A percentile compares a stretch with the other conserved stretches of the same genome.
Evolutionary conservation across 2,113 vertebrate species (phyloP).

Genomic region (Nibea coibor): DNA sequence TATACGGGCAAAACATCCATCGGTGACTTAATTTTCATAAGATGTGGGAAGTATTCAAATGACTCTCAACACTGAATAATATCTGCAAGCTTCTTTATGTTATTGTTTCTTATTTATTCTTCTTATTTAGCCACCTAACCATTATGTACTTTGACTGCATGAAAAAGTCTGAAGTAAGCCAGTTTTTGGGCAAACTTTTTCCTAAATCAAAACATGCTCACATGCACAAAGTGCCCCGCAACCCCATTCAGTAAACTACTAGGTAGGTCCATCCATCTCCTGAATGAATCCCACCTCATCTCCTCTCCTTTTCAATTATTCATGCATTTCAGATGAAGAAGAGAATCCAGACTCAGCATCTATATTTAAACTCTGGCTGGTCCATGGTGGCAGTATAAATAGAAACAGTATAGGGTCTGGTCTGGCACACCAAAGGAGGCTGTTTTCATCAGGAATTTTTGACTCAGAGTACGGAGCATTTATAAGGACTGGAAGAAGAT

Average conservation of each 20-base stretch:
- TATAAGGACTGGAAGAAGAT: conserved; percentile 1
- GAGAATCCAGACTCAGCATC: conserved; percentile 83
- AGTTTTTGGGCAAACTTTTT: conserved; percentile 33
- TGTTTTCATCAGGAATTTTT: conserved; percentile 51
- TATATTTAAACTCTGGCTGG: conserved; percentile 83
- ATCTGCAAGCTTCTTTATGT: not conserved
- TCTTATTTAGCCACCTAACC: not conserved
- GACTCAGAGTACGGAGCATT: conserved; percentile 31
- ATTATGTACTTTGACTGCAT: not conserved
- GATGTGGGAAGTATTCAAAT: not conserved
- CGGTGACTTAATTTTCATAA: not conserved
- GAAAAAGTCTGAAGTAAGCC: conserved; percentile 22
- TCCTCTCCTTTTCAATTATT: conserved; percentile 82
- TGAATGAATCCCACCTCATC: conserved; percentile 80
- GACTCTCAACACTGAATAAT: not conserved
- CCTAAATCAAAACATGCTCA: conserved; percentile 6
- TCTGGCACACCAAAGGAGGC: conserved; percentile 58
- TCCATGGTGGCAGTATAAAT: conserved; percentile 79
- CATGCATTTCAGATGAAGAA: conserved; percentile 82
- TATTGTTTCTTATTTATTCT: not conserved
- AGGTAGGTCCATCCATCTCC: conserved; percentile 73
- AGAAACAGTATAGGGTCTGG: conserved; percentile 72
- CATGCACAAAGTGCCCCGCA: conserved; percentile 55
- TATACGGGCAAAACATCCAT: not conserved
- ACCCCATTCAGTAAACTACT: conserved; percentile 45